Evolutionary conservation across 2,797 vertebrate species (phyloP).

Genomic region (Syndactyla subalaris): DNA sequence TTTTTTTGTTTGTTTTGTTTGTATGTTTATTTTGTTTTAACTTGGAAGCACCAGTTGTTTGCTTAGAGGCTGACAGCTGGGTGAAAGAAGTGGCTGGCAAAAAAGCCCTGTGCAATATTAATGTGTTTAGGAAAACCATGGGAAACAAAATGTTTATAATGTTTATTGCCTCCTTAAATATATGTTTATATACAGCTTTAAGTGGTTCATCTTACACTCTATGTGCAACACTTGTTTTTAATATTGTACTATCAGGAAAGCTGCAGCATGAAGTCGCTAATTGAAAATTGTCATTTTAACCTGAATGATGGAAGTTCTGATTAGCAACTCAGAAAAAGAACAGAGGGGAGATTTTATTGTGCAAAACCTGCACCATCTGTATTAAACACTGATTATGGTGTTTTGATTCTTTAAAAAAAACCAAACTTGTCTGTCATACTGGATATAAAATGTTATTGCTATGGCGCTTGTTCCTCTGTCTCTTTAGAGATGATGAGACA

Average conservation of each 20-base stretch:
- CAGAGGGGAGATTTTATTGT: constrained; percentile 10
- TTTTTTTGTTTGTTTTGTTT: neutral
- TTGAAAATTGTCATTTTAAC: constrained; percentile 42
- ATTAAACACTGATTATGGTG: neutral
- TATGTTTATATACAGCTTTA: constrained; percentile 36
- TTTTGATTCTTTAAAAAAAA: constrained; percentile 15
- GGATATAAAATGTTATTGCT: neutral
- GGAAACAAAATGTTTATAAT: constrained; percentile 62
- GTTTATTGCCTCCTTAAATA: constrained; percentile 28
- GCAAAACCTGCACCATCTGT: neutral
- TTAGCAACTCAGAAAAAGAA: constrained; percentile 15
- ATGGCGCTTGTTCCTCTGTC: neutral
- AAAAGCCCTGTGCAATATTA: constrained; percentile 41
- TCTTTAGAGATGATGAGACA: neutral
- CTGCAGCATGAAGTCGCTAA: constrained; percentile 11
- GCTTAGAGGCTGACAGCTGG: neutral
- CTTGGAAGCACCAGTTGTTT: neutral
- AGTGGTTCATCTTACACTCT: constrained; percentile 3
- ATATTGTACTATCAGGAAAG: constrained; percentile 39
- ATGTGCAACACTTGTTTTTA: constrained; percentile 16
- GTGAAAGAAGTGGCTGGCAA: constrained; percentile 26
- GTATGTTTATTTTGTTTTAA: neutral
- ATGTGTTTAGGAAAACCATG: constrained; percentile 55
- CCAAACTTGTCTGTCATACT: neutral
- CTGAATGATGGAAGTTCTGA: constrained; percentile 29